A percentile compares a stretch with the other conserved stretches of the same genome.
Conservation (phyloP, 2,888 invertebrate species). For the Callyntrura sp. region DNA sequence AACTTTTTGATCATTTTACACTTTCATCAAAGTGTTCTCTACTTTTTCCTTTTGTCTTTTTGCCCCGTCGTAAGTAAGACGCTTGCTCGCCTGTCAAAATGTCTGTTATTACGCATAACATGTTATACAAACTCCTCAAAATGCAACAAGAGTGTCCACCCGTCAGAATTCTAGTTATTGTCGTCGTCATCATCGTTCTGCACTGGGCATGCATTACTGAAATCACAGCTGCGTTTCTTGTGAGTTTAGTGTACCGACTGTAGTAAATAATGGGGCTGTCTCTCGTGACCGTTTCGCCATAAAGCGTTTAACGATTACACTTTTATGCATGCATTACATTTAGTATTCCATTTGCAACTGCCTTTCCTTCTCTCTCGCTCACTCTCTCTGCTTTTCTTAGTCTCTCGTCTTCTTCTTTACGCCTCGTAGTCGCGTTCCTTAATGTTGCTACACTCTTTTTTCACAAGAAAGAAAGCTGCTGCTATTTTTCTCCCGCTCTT, state of each 20-base stretch:
- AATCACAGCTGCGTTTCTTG: conserved; percentile 39
- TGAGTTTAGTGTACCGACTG: conserved; percentile 1
- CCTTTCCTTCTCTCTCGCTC: background rate
- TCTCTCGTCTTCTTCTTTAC: background rate
- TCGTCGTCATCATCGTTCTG: conserved; percentile 21
- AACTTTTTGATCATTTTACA: too few species aligned
- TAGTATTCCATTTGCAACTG: too few species aligned
- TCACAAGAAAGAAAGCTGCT: background rate
- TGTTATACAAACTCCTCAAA: background rate
- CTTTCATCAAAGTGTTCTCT: too few species aligned
- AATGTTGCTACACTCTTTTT: background rate
- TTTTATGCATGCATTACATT: conserved; percentile 9
- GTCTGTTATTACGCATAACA: too few species aligned
- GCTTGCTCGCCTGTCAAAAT: too few species aligned
- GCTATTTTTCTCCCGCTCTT: background rate
- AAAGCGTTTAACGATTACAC: background rate
- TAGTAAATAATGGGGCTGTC: conserved; percentile 22
- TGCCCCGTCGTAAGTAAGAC: too few species aligned
- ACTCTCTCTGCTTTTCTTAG: background rate
- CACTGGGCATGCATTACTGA: background rate
- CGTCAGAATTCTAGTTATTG: background rate
- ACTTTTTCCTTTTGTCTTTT: too few species aligned
- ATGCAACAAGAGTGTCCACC: conserved; percentile 13
- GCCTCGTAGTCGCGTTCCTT: background rate
- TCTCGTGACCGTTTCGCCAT: background rate